Conservation (phyloP, 2,888 invertebrate genomes). For the Cheiracanthium punctorium region DNA sequence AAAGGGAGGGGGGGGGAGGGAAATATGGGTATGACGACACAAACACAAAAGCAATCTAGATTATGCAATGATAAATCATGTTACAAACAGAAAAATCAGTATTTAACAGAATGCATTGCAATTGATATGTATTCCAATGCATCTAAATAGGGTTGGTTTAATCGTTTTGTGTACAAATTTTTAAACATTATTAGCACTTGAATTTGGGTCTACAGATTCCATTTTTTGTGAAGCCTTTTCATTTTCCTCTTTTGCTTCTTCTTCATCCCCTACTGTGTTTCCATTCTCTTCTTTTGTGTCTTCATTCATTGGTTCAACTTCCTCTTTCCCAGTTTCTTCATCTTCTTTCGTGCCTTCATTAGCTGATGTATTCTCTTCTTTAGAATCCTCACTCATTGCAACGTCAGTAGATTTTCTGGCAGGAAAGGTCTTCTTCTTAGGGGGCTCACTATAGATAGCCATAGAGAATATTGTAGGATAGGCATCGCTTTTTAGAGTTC, state of each 20-base stretch:
- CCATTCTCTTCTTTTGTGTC: neutral
- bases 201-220: neutral
- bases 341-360: conserved; percentile 14
- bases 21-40: no score
- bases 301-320: neutral
- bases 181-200: neutral
- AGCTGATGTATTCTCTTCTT: neutral
- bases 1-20: no score
- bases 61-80: neutral
- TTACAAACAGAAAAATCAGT: neutral
- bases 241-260: neutral
- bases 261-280: neutral
- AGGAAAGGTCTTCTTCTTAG: conserved; percentile 33
- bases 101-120: neutral
- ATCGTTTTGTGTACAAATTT: neutral
- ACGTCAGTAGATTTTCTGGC: conserved; percentile 28
- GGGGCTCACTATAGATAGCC: conserved; percentile 39
- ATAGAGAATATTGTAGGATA: conserved; percentile 55
- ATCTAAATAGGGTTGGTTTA: neutral
- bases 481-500: conserved; percentile 58
- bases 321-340: neutral
- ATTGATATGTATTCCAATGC: conserved; percentile 9
- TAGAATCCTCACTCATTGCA: conserved; percentile 19
- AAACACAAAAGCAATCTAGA: neutral
- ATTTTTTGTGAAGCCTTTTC: neutral